Conservation (phyloP, 2,113 vertebrate genomes). For the Notothenia coriiceps region DNA sequence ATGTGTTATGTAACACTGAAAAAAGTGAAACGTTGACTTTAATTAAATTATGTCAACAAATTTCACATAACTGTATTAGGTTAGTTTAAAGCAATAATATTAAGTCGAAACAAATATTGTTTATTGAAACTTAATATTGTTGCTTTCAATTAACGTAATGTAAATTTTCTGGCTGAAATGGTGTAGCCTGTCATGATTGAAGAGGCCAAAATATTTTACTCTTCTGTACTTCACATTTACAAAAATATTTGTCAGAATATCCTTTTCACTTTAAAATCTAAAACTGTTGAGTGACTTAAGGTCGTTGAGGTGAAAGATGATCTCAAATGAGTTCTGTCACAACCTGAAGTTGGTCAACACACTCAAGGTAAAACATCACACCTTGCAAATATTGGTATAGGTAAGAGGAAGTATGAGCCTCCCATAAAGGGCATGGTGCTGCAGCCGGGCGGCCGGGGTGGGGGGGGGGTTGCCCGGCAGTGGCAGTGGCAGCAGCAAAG, state of each 20-base stretch:
- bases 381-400: slow-evolving; percentile 63
- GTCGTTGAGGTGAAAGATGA: slow-evolving; percentile 21
- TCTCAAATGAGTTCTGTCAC: slow-evolving; percentile 21
- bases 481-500: slow-evolving; percentile 8
- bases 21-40: too few species aligned
- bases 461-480: slow-evolving; percentile 50
- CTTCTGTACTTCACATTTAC: neutral
- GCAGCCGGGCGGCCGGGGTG: neutral
- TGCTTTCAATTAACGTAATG: too few species aligned
- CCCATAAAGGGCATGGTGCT: slow-evolving; percentile 30
- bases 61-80: too few species aligned
- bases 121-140: too few species aligned
- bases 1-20: too few species aligned
- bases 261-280: neutral
- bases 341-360: slow-evolving; percentile 26
- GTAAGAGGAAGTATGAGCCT: slow-evolving; percentile 43
- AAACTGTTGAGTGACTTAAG: neutral
- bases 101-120: too few species aligned
- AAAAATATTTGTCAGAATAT: neutral
- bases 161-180: neutral
- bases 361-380: slow-evolving; percentile 48
- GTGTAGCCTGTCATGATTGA: neutral
- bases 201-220: neutral
- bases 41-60: too few species aligned
- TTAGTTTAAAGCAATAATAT: too few species aligned